Base-by-base conservation (phyloP, 2,888 invertebrate species). In the Imbricaverruca yamaguchii region DNA sequence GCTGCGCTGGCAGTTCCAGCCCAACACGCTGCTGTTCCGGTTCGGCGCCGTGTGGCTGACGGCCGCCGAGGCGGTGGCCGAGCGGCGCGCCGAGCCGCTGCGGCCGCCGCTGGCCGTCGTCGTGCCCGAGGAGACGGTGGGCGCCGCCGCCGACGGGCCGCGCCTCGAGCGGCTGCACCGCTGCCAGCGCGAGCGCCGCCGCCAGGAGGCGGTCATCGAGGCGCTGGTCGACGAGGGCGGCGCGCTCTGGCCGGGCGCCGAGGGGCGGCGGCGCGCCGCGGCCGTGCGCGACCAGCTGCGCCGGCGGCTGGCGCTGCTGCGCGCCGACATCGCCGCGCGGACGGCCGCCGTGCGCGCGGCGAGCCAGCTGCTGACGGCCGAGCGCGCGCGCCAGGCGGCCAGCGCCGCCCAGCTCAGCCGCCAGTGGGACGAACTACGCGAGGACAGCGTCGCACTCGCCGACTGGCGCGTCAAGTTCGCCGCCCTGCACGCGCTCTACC, bases 11-110 rank as follows among this genome's bases (percentile, higher is more conserved):
- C 53, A n/a, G 78, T 57, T 78, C 57, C 23, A n/a, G 78, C 57
- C 78, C 78, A 81, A 81, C 63, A 80, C 81, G n/a, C 79, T 81
- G 56, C 80, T 81, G 15, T 81, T 81, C 56, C 80, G 80, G 59
- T 65, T 79, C 63, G 78, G 61, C 13, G 11, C 23, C 23, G 23
- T 57, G 21, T 78, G 78, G 78, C 23, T 78, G 78, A 78, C 78
- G 57, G 78, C 56, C 57, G 12, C 56, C 23, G 56, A 55, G n/a
- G 56, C 57, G 15, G 78, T 78, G 13, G 56, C 57, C 12, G 78
- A 78, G 8, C 23, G 56, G 4, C 23, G 23, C 12, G 0, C 78
- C 23, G 57, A 6, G 56, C n/a, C 78, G 78, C 23, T 23, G 57
- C 39, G 39, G 39, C 78, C 78, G n/a, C 78, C 78, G 56, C 78